Evolutionary conservation across 1,140 invertebrate genomes (phyloP).

Genomic region (Drosophila sucinea): DNA sequence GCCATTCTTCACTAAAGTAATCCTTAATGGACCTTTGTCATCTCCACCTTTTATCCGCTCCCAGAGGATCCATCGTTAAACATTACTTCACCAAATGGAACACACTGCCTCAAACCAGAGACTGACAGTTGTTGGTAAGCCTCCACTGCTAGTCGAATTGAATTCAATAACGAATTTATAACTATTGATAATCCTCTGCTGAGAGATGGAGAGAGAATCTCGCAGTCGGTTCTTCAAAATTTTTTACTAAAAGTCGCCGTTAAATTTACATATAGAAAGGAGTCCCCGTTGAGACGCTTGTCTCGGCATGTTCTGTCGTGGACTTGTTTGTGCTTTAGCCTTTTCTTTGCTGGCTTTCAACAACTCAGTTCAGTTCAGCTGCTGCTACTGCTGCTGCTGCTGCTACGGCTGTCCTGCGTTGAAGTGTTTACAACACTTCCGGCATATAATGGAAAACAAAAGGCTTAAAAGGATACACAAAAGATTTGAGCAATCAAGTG

Average conservation of each 20-base stretch:
- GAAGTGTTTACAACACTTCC: constrained; percentile 81
- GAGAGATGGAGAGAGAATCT: neutral
- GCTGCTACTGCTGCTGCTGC: constrained; percentile 43
- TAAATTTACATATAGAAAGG: constrained; percentile 53
- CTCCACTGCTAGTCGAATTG: no score
- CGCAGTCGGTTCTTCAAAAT: neutral
- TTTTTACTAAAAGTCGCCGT: constrained; percentile 64
- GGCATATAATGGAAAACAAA: constrained; percentile 80
- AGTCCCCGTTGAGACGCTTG: constrained; percentile 36
- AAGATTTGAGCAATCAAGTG: constrained; percentile 80
- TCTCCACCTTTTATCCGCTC: no score
- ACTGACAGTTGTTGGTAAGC: no score
- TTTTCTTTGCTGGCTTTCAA: constrained; percentile 34
- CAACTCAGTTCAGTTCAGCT: constrained; percentile 23
- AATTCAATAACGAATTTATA: no score
- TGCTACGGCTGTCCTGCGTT: constrained; percentile 34
- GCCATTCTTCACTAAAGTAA: no score
- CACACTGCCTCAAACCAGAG: no score
- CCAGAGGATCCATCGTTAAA: no score
- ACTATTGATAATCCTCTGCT: no score
- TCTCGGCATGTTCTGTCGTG: constrained; percentile 49
- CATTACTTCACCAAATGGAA: no score
- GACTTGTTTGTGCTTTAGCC: constrained; percentile 32
- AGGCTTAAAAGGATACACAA: constrained; percentile 81
- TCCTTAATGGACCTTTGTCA: no score